phyloP scores from a whole-genome alignment of 1,140 invertebrate genomes.

The Hyles euphorbiae region DNA sequence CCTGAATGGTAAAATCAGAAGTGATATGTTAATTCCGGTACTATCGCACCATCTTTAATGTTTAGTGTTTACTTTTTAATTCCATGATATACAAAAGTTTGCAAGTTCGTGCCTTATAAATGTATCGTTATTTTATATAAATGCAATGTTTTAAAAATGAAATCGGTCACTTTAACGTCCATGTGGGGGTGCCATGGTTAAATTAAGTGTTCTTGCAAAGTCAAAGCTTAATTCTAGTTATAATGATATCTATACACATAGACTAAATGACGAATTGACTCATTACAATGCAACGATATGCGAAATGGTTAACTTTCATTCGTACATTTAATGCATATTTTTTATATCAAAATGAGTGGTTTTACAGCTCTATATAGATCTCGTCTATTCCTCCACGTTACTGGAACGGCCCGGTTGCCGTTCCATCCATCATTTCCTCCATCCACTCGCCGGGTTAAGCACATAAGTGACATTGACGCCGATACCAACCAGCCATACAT shows the following conservation, averaged over 20 bases:
- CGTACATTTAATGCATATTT: no score
- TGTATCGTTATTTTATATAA: no score
- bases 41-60: no score
- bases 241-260: background rate
- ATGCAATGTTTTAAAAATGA: no score
- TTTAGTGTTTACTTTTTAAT: background rate
- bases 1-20: no score
- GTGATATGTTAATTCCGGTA: no score
- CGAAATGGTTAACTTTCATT: no score
- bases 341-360: background rate
- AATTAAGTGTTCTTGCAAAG: no score
- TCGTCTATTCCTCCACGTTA: conserved; percentile 37
- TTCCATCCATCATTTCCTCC: conserved; percentile 70
- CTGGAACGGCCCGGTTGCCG: conserved; percentile 53
- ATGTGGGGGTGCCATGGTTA: no score
- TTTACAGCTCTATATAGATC: conserved; percentile 46
- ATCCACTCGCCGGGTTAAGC: conserved; percentile 71
- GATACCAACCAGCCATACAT: conserved; percentile 38
- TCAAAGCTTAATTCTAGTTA: background rate
- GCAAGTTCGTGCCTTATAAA: no score
- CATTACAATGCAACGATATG: no score
- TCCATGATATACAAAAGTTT: background rate
- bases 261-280: background rate
- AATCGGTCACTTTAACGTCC: no score
- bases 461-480: conserved; percentile 73